Conservation (phyloP, 2,113 vertebrate species). For the Marmota flaviventris region DNA sequence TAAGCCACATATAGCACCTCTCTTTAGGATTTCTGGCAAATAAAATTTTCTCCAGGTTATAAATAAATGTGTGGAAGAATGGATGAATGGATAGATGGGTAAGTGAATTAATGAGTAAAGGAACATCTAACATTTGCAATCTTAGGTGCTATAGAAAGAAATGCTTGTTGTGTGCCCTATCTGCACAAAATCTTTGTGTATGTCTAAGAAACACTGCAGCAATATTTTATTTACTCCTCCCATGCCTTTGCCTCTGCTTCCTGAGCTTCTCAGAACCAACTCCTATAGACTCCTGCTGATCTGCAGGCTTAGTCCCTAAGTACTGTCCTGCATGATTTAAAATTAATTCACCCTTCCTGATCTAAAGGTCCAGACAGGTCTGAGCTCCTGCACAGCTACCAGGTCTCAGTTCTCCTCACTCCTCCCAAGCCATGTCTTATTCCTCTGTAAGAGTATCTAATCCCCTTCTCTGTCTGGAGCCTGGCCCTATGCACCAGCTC, state of each 20-base stretch:
- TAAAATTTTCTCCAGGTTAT: conserved; percentile 27
- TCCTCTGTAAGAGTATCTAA: background rate
- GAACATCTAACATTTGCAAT: background rate
- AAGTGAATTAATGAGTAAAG: background rate
- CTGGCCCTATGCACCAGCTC: background rate
- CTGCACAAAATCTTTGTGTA: background rate
- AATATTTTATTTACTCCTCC: background rate
- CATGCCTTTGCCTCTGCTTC: background rate
- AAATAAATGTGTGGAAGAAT: background rate
- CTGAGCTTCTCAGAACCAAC: background rate
- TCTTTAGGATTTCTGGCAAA: background rate
- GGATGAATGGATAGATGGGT: background rate
- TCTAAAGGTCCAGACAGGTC: background rate
- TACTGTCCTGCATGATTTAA: background rate
- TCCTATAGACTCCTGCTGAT: background rate
- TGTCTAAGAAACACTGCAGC: background rate
- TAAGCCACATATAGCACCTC: background rate
- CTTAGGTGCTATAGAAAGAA: conserved; percentile 21
- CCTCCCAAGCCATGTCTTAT: background rate
- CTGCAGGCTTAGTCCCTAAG: background rate
- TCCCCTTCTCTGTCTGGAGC: conserved; percentile 4
- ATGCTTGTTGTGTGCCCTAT: background rate
- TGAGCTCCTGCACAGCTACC: background rate
- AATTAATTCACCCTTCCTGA: background rate
- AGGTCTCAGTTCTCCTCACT: background rate